Percentiles rank a stretch among this genome's conserved stretches.
Evolutionary conservation across 2,113 vertebrate species (phyloP).

Genomic region (Xerus inauris): DNA sequence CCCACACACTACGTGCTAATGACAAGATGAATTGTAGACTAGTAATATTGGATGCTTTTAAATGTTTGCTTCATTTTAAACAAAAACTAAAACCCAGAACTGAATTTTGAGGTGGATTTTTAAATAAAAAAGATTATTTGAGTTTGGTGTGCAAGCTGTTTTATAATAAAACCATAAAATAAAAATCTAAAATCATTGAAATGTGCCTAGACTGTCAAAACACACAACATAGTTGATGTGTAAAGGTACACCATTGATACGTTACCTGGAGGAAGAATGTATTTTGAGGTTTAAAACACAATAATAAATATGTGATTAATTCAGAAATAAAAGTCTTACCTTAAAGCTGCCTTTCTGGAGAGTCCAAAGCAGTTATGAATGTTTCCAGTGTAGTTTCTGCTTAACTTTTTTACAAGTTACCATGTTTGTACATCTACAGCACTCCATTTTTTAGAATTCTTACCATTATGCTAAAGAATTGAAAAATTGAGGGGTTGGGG

Average conservation of each 20-base stretch:
- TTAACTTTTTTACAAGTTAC: not conserved
- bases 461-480: not conserved
- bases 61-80: slow-evolving; percentile 84
- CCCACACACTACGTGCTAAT: slow-evolving; percentile 79
- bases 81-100: slow-evolving; percentile 82
- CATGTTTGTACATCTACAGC: not conserved
- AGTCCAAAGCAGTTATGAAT: not conserved
- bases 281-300: not conserved
- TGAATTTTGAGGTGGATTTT: slow-evolving; percentile 88
- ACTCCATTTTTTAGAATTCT: not conserved
- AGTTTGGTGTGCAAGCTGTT: slow-evolving; percentile 81
- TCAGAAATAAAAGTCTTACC: slow-evolving; percentile 12
- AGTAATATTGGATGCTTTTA: slow-evolving; percentile 86
- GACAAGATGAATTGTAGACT: slow-evolving; percentile 82
- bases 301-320: not conserved
- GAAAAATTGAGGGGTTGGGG: not conserved
- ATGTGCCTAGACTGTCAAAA: slow-evolving; percentile 21
- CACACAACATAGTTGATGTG: not conserved
- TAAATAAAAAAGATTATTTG: slow-evolving; percentile 87
- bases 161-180: slow-evolving; percentile 71
- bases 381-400: not conserved
- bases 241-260: not conserved
- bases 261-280: not conserved
- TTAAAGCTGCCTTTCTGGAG: slow-evolving; percentile 9
- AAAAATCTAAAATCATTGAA: not conserved